Evolutionary conservation across 2,797 vertebrate species (phyloP).

Genomic region (Premnoplex brunnescens): DNA sequence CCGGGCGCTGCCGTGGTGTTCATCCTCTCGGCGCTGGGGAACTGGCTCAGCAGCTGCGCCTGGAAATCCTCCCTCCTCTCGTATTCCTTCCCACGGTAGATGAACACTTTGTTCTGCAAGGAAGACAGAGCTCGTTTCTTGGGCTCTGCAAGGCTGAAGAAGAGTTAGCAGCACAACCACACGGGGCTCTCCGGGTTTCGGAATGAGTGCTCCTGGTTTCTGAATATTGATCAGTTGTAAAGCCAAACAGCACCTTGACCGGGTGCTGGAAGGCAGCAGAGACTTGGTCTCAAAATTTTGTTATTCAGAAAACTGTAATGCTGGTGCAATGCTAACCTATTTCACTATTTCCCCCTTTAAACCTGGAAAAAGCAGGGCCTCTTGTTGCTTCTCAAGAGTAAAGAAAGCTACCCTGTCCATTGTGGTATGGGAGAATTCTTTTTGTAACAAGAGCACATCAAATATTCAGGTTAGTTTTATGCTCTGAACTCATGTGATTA

Average conservation of each 20-base stretch:
- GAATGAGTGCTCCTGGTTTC: not conserved
- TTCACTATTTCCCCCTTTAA: not conserved
- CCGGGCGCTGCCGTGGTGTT: conserved; percentile 92
- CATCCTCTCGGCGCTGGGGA: conserved; percentile 90
- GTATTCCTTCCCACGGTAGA: conserved; percentile 97
- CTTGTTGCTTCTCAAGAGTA: not conserved
- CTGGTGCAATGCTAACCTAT: not conserved
- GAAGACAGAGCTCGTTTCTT: not conserved
- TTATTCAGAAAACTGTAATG: not conserved
- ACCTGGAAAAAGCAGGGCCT: not conserved
- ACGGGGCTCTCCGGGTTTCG: not conserved
- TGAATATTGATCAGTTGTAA: not conserved
- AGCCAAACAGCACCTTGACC: not conserved
- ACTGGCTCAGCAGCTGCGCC: conserved; percentile 93
- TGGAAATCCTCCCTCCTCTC: conserved; percentile 97
- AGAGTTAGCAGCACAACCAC: not conserved
- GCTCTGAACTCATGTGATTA: not conserved
- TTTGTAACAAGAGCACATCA: not conserved
- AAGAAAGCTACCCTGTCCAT: not conserved
- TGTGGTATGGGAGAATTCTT: not conserved
- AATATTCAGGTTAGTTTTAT: not conserved
- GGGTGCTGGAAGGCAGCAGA: not conserved
- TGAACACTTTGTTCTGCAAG: conserved; percentile 95
- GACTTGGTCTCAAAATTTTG: not conserved
- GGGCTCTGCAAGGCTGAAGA: not conserved